Evolutionary conservation across 2,113 vertebrate species (phyloP).

Genomic region (Capricornis sumatraensis): DNA sequence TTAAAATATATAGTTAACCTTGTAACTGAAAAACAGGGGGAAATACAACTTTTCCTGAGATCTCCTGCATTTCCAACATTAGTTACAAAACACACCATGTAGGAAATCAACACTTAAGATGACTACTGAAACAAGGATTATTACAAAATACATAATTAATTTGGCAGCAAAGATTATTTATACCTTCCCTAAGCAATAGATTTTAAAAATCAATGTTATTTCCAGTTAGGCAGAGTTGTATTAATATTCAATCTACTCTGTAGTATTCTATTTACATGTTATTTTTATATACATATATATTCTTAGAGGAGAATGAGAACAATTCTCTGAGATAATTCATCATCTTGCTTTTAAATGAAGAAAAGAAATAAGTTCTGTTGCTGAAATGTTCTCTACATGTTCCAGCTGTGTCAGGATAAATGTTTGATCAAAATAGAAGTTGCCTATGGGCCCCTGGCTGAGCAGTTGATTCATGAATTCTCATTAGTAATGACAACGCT

Average conservation of each 20-base stretch:
- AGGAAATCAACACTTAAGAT: not conserved
- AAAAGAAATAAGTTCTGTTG: not conserved
- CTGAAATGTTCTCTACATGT: not conserved
- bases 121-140: not conserved
- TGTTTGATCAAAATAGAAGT: not conserved
- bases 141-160: not conserved
- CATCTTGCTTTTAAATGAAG: constrained; percentile 1
- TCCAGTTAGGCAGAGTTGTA: not conserved
- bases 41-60: not conserved
- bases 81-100: not conserved
- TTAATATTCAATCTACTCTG: not conserved
- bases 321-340: not conserved
- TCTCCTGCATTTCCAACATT: not conserved
- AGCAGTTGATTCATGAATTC: not conserved
- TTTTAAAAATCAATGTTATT: not conserved
- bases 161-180: not conserved
- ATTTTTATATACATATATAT: not conserved
- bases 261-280: not conserved
- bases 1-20: not conserved
- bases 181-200: not conserved
- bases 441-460: not conserved
- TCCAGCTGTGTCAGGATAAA: not conserved
- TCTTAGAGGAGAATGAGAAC: not conserved
- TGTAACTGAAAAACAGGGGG: not conserved
- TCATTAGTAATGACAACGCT: not conserved